Base-by-base conservation (phyloP, 2,113 vertebrate species). In the Callithrix jacchus region DNA sequence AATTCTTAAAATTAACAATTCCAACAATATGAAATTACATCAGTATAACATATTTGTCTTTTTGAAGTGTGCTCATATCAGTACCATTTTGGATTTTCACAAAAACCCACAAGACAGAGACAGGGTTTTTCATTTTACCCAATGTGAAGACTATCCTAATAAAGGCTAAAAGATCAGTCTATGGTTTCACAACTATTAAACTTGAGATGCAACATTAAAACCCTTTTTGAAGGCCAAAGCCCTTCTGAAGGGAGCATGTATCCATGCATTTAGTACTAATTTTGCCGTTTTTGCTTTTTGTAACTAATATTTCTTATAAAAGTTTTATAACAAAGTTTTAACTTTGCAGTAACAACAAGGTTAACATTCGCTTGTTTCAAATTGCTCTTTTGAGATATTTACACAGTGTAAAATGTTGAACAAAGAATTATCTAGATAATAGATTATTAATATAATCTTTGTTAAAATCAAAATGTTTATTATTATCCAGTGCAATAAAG, bases 1-100 rank as follows among this genome's bases (percentile, higher is more conserved):
- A 84, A 84, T 90, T 77, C 40, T 84, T 90, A 87, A 79, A 58
- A 79, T 32, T 79, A 90, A 70, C 32, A 91, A 70, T 56, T 79
- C 17, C 47, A 90, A 90, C 23, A 94, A 35, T 79, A 68, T 77
- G 37, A 90, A 85, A 90, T 90, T 79, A 77, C 8, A 70, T 70
- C 32, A 85, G 45, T 66, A 30, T 58, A 13, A 70, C 18, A 79
- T 66, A 79, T 79, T 85, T 85, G 79, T 17, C 17, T 40, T 74
- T 82, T 45, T 74, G 35, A 66, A 84, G 21, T 76, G 74, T 94
- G 42, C 74, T 64, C 10, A 52, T 42, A 47, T 88, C 73, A 81
- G 12, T 58, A 73, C 18, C 23, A 84, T 71, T 45, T 83, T 89
- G 76, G 42, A 64, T 77, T 85, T 85, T 77, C 17, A 90, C 37